phyloP scores from a whole-genome alignment of 2,113 vertebrate species.

The Myxocyprinus asiaticus region DNA sequence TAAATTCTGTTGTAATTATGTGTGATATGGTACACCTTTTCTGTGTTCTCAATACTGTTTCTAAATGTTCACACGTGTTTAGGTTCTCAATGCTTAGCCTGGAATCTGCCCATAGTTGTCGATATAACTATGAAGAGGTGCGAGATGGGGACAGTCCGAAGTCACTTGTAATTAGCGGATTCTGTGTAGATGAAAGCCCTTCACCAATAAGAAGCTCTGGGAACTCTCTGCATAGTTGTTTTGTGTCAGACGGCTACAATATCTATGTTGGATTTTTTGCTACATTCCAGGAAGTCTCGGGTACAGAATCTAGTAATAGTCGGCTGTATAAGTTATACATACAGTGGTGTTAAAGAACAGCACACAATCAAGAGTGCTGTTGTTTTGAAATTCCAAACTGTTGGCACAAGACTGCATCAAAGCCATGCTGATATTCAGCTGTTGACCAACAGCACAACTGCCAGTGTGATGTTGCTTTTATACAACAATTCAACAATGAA shows the following conservation, averaged over 20 bases:
- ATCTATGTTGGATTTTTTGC: conserved; percentile 90
- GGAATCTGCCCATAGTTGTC: conserved; percentile 88
- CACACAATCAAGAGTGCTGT: no score
- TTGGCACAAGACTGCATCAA: no score
- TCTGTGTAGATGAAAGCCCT: conserved; percentile 85
- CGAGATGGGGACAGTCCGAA: conserved; percentile 81
- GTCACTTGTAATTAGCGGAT: conserved; percentile 82
- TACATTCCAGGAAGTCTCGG: conserved; percentile 85
- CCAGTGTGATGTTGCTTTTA: no score
- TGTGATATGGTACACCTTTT: not conserved
- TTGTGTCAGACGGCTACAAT: conserved; percentile 88
- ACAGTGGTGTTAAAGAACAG: no score
- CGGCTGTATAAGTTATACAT: not conserved
- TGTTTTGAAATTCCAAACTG: no score
- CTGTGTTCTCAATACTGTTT: not conserved
- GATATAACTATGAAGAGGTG: conserved; percentile 87
- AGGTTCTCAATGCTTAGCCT: conserved; percentile 86
- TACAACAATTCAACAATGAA: no score
- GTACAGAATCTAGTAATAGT: conserved; percentile 60
- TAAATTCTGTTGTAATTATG: not conserved
- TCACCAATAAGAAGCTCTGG: conserved; percentile 79
- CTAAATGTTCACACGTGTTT: conserved; percentile 9
- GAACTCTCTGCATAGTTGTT: conserved; percentile 80
- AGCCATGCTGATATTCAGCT: no score
- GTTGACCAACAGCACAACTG: no score